Evolutionary conservation across 2,888 invertebrate genomes (phyloP), one percentile per base, ranked within the genome.

Genomic region (Theodoxus fluviatilis): DNA sequence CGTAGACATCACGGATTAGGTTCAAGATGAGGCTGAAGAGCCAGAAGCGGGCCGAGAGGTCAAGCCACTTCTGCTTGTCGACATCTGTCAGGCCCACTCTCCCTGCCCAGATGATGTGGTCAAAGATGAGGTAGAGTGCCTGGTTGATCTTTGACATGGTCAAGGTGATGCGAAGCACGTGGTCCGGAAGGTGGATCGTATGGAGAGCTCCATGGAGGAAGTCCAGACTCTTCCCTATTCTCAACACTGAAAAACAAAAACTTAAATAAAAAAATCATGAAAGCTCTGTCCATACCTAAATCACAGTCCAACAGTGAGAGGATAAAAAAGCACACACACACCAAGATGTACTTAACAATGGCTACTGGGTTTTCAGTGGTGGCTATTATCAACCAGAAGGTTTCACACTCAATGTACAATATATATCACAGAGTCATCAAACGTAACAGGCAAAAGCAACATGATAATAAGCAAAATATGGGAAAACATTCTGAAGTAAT

Each of bases 61-160:
- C 89, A 68, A 90, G 91, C 94, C 94, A 95, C 83, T 92, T 93
- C 61, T 92, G 91, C 0, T 92, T 90, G 83, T 95, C 91, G 0
- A 93, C 90, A 76, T 85, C 80, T 18, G 86, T 78, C 28, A 86
- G 79, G 25, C 87, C 86, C 35, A 84, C 77, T 70, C 84, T 79
- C 3, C 93, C 92, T 2, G 95, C 88, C 94, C 95, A 96, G 40
- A 95, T 90, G 40, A 95, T 90, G 83, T 96, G 95, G 85, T 96
- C 96, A 18, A 94, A 91, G 63, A 95, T 88, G 2, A 96, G 89
- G 82, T 92, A 96, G 35, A 94, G 84, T 0, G 94, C 91, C 84
- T 93, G 92, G 35, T 93, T 91, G 67, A 96, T 89, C 88, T 93
- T 94, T 73, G 94, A 93, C 67, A 94, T 83, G 0, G 94, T 93